These are phyloP conservation scores for Terebella lapidaria DNA, from an alignment of 2,888 invertebrate species.

Conservation along the genomic window DNA sequence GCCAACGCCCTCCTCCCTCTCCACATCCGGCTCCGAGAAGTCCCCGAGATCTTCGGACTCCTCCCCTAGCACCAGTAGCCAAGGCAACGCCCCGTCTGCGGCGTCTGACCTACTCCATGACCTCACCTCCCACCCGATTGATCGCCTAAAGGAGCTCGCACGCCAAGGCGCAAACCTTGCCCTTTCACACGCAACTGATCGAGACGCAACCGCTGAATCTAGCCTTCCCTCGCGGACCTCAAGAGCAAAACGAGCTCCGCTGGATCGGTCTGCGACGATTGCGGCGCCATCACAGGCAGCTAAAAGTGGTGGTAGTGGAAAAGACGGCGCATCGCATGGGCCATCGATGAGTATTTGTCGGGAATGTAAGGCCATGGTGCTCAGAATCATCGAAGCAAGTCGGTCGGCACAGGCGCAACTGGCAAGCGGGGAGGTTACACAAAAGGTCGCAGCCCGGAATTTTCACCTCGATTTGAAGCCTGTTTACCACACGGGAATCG, in stretches of 20 bases:
- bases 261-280: background rate
- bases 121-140: background rate
- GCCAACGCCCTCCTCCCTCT: background rate
- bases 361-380: constrained; percentile 89
- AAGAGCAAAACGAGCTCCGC: background rate
- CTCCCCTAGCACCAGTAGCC: no score
- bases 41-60: background rate
- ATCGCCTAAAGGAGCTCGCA: background rate
- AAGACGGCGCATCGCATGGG: constrained; percentile 35
- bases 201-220: no score
- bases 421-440: constrained; percentile 8
- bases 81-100: no score
- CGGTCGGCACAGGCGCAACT: constrained; percentile 54
- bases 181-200: background rate
- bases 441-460: constrained; percentile 11
- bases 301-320: no score
- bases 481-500: no score
- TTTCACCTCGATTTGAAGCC: constrained; percentile 27
- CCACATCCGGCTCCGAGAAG: background rate
- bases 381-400: constrained; percentile 87
- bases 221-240: background rate
- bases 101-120: background rate
- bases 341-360: constrained; percentile 86
- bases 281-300: background rate
- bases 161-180: background rate